phyloP scores from a whole-genome alignment of 2,113 vertebrate species.

The Cavia porcellus region DNA sequence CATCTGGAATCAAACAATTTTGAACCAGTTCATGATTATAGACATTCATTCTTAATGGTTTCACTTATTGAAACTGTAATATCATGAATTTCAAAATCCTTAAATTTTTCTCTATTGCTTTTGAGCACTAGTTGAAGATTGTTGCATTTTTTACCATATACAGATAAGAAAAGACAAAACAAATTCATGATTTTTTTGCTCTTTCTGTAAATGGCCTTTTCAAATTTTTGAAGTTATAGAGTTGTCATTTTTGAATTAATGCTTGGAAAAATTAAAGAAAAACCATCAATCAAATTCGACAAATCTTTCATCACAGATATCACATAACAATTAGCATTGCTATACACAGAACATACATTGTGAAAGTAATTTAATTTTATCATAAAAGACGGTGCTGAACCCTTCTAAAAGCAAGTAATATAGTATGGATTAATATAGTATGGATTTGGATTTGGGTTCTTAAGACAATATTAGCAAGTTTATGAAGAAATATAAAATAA shows the following conservation, averaged over 20 bases:
- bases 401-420: background rate
- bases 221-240: background rate
- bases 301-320: background rate
- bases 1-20: background rate
- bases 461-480: background rate
- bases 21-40: background rate
- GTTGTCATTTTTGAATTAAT: conserved; percentile 1
- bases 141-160: background rate
- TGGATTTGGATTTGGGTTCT: background rate
- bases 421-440: background rate
- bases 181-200: background rate
- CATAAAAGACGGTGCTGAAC: background rate
- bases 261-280: background rate
- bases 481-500: background rate
- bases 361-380: background rate
- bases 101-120: background rate
- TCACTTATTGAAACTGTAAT: background rate
- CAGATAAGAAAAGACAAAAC: background rate
- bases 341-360: background rate
- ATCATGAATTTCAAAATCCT: background rate
- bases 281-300: background rate
- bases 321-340: background rate
- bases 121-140: background rate
- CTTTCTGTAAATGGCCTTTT: background rate
- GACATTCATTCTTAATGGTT: background rate